Conservation (phyloP, 2,888 invertebrate species). For the Spicauda simplicius region DNA sequence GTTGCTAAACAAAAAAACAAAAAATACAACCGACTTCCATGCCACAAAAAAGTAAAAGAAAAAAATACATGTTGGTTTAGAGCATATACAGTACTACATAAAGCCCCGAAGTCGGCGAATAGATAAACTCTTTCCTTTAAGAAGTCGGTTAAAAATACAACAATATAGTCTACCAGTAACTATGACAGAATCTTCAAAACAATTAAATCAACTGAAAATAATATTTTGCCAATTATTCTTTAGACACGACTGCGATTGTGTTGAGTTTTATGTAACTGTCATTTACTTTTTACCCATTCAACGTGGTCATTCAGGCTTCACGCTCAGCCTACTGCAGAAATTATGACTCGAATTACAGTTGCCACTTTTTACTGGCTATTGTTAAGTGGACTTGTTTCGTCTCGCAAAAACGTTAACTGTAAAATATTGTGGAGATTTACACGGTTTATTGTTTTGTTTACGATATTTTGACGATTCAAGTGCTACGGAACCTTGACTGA, state of each 20-base stretch:
- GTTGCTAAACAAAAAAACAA: too few species aligned
- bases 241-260: conserved; percentile 25
- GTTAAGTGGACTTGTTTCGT: conserved; percentile 7
- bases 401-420: conserved; percentile 6
- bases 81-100: too few species aligned
- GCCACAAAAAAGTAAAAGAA: too few species aligned
- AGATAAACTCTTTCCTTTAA: too few species aligned
- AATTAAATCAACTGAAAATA: conserved; percentile 3
- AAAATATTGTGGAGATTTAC: conserved; percentile 11
- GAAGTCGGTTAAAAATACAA: background rate
- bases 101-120: too few species aligned
- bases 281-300: conserved; percentile 21
- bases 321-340: conserved; percentile 22
- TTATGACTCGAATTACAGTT: conserved; percentile 13
- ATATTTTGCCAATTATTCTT: conserved; percentile 23
- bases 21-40: too few species aligned
- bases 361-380: conserved; percentile 16
- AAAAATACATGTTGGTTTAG: too few species aligned
- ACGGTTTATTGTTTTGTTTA: conserved; percentile 7
- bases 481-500: background rate
- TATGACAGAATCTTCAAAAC: too few species aligned
- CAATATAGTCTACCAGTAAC: background rate
- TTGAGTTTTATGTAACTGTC: conserved; percentile 27
- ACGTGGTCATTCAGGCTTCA: conserved; percentile 29
- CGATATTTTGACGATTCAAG: background rate